phyloP scores from a whole-genome alignment of 2,113 vertebrate species.

The Oreochromis tanganicae region DNA sequence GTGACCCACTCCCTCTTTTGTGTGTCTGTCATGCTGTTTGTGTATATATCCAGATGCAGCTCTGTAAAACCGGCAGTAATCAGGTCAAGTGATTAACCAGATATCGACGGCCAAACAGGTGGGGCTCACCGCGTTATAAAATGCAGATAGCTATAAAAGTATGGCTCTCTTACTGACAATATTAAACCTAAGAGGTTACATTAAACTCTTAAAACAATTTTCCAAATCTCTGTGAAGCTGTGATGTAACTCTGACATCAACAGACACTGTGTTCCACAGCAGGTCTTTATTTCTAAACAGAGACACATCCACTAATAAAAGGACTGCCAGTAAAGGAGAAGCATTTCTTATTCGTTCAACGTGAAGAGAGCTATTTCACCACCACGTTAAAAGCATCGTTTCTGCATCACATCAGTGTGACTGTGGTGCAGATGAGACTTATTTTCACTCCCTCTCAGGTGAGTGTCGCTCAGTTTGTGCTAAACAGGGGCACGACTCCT shows the following conservation, averaged over 20 bases:
- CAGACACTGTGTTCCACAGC: neutral
- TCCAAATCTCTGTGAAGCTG: neutral
- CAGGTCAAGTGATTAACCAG: conserved; percentile 10
- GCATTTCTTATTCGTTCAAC: neutral
- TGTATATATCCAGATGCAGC: neutral
- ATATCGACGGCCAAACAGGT: neutral
- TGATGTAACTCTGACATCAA: neutral
- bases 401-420: neutral
- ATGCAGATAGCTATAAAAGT: neutral
- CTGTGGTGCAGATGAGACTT: neutral
- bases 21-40: neutral
- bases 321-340: neutral
- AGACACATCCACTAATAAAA: neutral
- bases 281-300: neutral
- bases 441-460: neutral
- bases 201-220: neutral
- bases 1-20: neutral
- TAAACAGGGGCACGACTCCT: conserved; percentile 70
- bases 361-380: neutral
- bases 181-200: neutral
- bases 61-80: neutral
- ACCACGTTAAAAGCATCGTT: neutral
- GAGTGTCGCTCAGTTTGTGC: conserved; percentile 78
- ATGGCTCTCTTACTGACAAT: neutral
- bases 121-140: neutral